Percentiles rank a stretch among this genome's conserved stretches.
Evolutionary conservation across 2,888 invertebrate genomes (phyloP).

Genomic region (Candidula unifasciata): DNA sequence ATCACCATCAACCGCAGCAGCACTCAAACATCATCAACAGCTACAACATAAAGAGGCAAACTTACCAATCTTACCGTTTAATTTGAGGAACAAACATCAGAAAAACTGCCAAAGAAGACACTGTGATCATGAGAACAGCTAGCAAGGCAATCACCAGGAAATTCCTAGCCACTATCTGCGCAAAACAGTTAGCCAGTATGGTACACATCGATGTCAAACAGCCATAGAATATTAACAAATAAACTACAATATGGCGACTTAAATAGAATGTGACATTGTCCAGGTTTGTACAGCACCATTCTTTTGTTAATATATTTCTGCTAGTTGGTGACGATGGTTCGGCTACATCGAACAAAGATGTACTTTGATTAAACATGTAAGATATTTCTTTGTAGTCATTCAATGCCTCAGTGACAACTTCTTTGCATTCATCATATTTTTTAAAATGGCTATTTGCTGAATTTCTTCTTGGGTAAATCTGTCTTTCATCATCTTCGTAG

Average conservation of each 20-base stretch:
- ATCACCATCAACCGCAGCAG: neutral
- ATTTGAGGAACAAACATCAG: slow-evolving; percentile 35
- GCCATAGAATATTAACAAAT: slow-evolving; percentile 18
- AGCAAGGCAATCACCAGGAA: neutral
- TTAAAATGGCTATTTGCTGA: neutral
- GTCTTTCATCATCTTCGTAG: neutral
- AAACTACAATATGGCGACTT: neutral
- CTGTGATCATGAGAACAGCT: neutral
- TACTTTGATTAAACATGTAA: slow-evolving; percentile 1
- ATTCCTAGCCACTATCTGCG: neutral
- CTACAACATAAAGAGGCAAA: neutral
- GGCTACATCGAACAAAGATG: neutral
- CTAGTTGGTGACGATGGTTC: neutral
- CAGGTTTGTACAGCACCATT: neutral
- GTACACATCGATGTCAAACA: slow-evolving; percentile 18
- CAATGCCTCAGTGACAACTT: neutral
- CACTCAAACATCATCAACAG: neutral
- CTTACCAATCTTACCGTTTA: slow-evolving; percentile 12
- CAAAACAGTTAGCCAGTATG: slow-evolving; percentile 7
- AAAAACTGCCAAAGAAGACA: slow-evolving; percentile 11
- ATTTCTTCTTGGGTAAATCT: slow-evolving; percentile 1
- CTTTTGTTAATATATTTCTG: neutral
- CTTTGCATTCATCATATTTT: neutral
- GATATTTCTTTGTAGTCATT: neutral
- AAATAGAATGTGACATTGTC: neutral